phyloP scores from a whole-genome alignment of 2,888 invertebrate genomes.

The Hyalella azteca region DNA sequence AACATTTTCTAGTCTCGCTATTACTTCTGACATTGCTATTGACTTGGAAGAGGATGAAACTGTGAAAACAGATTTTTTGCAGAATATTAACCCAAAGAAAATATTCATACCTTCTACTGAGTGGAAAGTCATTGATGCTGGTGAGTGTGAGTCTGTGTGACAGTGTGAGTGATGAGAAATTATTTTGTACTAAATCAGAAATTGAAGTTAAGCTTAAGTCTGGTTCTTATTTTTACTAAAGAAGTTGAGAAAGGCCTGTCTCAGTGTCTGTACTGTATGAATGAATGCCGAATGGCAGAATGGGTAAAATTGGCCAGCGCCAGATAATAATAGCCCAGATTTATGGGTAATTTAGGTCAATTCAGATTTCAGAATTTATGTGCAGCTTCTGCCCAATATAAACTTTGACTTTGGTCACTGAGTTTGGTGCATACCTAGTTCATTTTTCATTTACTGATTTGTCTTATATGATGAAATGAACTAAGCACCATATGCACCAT shows the following conservation, averaged over 20 bases:
- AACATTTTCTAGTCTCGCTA: background rate
- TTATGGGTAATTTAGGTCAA: too few relatives aligned
- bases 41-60: background rate
- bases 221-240: background rate
- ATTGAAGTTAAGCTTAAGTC: background rate
- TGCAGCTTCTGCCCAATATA: too few relatives aligned
- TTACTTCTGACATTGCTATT: background rate
- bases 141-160: background rate
- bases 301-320: background rate
- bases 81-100: background rate
- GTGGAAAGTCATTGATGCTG: background rate
- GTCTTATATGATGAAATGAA: too few relatives aligned
- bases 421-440: too few relatives aligned
- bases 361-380: too few relatives aligned
- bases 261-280: background rate
- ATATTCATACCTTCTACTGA: constrained; percentile 11
- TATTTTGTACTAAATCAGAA: background rate
- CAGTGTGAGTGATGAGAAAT: background rate
- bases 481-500: too few relatives aligned
- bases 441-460: too few relatives aligned
- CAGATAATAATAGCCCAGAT: too few relatives aligned
- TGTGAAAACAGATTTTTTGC: background rate
- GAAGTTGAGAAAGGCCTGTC: background rate
- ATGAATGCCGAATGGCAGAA: background rate
- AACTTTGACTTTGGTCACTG: too few relatives aligned